These are phyloP conservation scores for Gibbula magus DNA, from an alignment of 2,888 invertebrate genomes.

Conservation along the genomic window DNA sequence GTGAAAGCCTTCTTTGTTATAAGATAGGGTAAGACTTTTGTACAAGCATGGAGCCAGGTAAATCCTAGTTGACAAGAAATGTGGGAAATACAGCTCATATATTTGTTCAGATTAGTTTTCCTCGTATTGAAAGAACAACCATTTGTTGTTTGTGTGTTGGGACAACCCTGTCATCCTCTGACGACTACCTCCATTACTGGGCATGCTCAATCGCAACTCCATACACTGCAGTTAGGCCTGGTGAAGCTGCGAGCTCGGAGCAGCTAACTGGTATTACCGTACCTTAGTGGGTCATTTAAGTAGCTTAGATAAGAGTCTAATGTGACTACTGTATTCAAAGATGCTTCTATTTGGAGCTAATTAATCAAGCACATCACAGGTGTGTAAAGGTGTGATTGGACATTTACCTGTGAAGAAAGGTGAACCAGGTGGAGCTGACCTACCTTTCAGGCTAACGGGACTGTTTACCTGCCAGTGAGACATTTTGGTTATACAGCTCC, in stretches of 20 bases:
- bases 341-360: not conserved
- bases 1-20: too few relatives aligned
- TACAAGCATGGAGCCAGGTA: not conserved
- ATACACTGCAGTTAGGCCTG: not conserved
- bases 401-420: too few relatives aligned
- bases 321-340: not conserved
- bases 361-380: not conserved
- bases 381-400: not conserved
- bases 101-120: slow-evolving; percentile 8
- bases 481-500: too few relatives aligned
- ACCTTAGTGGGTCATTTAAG: too few relatives aligned
- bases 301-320: not conserved
- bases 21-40: too few relatives aligned
- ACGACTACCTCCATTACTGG: not conserved
- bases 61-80: not conserved
- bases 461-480: too few relatives aligned
- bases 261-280: too few relatives aligned
- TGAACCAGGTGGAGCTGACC: too few relatives aligned
- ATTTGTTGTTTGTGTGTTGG: slow-evolving; percentile 3
- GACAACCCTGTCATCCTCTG: not conserved
- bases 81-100: not conserved
- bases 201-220: not conserved
- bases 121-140: slow-evolving; percentile 6
- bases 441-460: too few relatives aligned
- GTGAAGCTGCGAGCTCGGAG: too few relatives aligned